Evolutionary conservation across 2,888 invertebrate genomes (phyloP).

Genomic region (Habrosyne pyritoides): DNA sequence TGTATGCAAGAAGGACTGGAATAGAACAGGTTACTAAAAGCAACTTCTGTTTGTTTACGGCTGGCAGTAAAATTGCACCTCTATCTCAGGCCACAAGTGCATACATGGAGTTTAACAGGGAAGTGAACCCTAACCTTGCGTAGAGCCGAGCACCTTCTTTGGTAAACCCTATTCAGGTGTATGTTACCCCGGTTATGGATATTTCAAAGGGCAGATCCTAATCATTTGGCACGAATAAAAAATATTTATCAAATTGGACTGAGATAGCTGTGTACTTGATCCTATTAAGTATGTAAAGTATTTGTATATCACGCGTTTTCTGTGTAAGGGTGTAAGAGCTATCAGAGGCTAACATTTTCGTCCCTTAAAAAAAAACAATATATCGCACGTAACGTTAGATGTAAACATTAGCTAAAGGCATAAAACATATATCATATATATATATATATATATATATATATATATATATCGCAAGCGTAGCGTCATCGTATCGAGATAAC

Average conservation of each 20-base stretch:
- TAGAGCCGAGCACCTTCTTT: constrained; percentile 11
- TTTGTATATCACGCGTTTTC: no score
- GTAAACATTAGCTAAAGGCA: no score
- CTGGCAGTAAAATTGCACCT: constrained; percentile 18
- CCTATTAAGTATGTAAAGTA: not conserved
- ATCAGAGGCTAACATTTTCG: no score
- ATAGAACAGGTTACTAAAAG: constrained; percentile 42
- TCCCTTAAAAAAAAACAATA: no score
- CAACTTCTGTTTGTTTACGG: constrained; percentile 36
- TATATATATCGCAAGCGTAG: no score
- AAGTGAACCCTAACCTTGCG: constrained; percentile 19
- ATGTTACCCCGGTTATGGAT: constrained; percentile 7
- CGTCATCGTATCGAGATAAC: no score
- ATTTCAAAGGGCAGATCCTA: constrained; percentile 19
- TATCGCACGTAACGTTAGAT: no score
- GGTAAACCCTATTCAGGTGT: constrained; percentile 9
- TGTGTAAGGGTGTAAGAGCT: no score
- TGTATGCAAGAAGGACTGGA: constrained; percentile 25
- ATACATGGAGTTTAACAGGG: constrained; percentile 14
- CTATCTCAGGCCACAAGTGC: not conserved
- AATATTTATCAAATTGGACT: not conserved
- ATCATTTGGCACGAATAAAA: not conserved
- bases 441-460: no score
- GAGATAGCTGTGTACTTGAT: no score
- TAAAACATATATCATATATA: no score